Conservation (phyloP, 2,797 vertebrate genomes). For the Hyperoplus immaculatus region DNA sequence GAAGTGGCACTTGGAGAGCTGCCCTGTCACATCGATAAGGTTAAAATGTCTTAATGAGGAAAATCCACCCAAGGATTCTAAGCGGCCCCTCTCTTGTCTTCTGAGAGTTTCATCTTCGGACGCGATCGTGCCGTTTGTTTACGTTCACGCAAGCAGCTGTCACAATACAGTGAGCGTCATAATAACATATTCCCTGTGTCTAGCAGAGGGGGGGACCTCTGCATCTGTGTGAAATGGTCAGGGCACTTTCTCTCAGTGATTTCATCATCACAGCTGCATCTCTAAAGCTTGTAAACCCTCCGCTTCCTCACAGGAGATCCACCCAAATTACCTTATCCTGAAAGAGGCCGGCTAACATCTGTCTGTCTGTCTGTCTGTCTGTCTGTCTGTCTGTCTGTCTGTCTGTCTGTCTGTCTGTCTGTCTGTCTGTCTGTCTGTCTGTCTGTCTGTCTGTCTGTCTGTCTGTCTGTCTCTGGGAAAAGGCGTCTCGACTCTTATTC, state of each 20-base stretch:
- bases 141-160: slow-evolving; percentile 54
- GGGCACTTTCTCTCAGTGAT: slow-evolving; percentile 65
- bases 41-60: slow-evolving; percentile 32
- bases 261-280: slow-evolving; percentile 79
- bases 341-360: slow-evolving; percentile 44
- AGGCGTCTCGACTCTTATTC: not conserved
- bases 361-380: slow-evolving; percentile 22
- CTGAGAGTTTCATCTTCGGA: slow-evolving; percentile 35
- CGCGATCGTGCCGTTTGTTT: slow-evolving; percentile 21
- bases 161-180: slow-evolving; percentile 36
- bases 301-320: slow-evolving; percentile 63
- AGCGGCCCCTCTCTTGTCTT: slow-evolving; percentile 32
- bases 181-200: slow-evolving; percentile 24
- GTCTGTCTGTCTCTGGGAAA: no score
- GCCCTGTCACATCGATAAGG: slow-evolving; percentile 2
- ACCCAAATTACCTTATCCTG: slow-evolving; percentile 53
- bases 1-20: slow-evolving; percentile 12
- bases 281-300: slow-evolving; percentile 52
- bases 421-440: slow-evolving; percentile 14
- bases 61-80: slow-evolving; percentile 56
- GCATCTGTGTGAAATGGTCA: slow-evolving; percentile 76
- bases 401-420: slow-evolving; percentile 17
- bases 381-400: slow-evolving; percentile 32
- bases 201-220: slow-evolving; percentile 19
- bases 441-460: slow-evolving; percentile 15